Evolutionary conservation across 2,113 vertebrate species (phyloP).

Genomic region (Zosterops lateralis): DNA sequence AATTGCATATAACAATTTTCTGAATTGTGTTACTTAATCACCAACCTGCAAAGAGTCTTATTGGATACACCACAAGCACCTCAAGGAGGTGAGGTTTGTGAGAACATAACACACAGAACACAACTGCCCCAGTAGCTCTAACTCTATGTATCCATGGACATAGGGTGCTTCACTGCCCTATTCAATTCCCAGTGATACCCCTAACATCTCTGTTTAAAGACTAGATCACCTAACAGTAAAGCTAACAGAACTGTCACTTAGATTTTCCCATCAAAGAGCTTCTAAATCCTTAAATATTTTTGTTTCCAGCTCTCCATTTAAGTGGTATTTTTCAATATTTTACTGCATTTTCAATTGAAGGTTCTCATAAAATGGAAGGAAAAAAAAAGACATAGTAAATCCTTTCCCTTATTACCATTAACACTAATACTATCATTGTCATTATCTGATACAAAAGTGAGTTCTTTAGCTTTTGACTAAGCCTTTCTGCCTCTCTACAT

Average conservation of each 20-base stretch:
- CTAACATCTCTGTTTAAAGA: neutral
- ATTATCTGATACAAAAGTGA: neutral
- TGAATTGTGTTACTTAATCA: neutral
- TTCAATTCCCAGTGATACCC: neutral
- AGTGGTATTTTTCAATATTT: neutral
- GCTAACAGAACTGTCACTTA: neutral
- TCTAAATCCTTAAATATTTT: neutral
- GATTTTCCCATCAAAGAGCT: neutral
- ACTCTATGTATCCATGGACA: neutral
- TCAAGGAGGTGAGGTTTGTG: neutral
- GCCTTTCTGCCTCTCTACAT: neutral
- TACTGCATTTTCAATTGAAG: neutral
- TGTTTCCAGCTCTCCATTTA: neutral
- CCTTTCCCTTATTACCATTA: neutral
- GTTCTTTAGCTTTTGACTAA: neutral
- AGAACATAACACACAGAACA: neutral
- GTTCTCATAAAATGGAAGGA: neutral
- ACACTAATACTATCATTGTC: neutral
- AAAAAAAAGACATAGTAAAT: neutral
- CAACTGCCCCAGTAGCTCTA: neutral
- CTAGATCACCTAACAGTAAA: neutral
- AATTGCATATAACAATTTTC: neutral
- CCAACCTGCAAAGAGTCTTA: neutral
- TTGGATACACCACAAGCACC: fast-evolving
- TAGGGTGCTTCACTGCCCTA: neutral